Conservation (phyloP, 2,888 invertebrate genomes). For the Petrolisthes cinctipes region DNA sequence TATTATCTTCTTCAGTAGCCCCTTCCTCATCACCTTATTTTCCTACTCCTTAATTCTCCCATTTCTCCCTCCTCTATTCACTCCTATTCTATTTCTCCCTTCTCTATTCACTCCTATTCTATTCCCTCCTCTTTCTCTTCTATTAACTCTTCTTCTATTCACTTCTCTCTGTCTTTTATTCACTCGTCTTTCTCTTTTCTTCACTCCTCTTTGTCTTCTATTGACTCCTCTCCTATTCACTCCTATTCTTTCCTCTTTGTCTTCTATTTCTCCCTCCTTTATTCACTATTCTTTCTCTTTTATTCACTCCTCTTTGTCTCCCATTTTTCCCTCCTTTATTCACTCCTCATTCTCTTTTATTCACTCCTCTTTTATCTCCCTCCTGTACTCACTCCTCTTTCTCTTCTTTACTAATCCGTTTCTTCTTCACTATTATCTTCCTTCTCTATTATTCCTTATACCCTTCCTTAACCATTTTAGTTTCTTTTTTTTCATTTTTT, state of each 20-base stretch:
- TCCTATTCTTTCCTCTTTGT: background rate
- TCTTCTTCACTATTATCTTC: background rate
- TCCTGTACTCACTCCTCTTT: background rate
- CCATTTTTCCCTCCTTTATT: background rate
- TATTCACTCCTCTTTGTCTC: background rate
- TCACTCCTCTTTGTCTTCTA: background rate
- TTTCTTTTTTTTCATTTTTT: background rate
- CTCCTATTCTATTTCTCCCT: background rate
- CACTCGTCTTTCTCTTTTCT: background rate
- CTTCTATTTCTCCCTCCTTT: background rate
- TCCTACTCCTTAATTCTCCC: slow-evolving; percentile 10
- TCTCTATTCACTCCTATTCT: background rate
- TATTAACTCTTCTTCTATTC: background rate
- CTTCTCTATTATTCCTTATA: background rate
- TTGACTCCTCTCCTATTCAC: background rate
- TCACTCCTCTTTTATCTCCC: background rate
- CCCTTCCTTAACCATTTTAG: background rate
- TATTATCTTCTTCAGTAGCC: slow-evolving; percentile 30
- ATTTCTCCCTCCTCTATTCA: slow-evolving; percentile 19
- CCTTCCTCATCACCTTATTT: slow-evolving; percentile 7
- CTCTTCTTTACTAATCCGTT: background rate
- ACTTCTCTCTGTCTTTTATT: background rate
- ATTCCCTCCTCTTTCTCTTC: background rate
- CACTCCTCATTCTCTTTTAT: background rate
- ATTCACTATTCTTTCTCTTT: background rate